phyloP scores from a whole-genome alignment of 2,888 invertebrate species.

The Melanophora roralis region DNA sequence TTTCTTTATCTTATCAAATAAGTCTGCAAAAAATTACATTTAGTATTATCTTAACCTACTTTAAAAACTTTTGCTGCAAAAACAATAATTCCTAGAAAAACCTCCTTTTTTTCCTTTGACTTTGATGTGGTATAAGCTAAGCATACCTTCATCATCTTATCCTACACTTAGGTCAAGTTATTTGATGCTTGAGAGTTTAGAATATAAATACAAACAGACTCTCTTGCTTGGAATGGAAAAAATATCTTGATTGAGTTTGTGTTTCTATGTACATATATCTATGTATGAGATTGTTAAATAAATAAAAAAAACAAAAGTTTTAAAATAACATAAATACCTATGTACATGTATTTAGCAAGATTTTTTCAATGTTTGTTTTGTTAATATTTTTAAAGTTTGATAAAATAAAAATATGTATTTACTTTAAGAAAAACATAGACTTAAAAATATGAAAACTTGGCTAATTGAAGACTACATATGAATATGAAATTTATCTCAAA shows the following conservation, averaged over 20 bases:
- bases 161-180: slow-evolving; percentile 19
- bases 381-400: slow-evolving; percentile 26
- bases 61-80: no score
- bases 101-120: background rate
- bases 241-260: no score
- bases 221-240: no score
- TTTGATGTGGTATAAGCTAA: background rate
- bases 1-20: no score
- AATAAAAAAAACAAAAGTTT: background rate
- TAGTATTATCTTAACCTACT: no score
- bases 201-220: background rate
- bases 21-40: no score
- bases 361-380: slow-evolving; percentile 38
- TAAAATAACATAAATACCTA: slow-evolving; percentile 40
- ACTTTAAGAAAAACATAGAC: background rate
- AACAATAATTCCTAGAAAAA: background rate
- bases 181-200: slow-evolving; percentile 26
- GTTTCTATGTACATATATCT: no score
- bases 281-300: no score
- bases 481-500: no score
- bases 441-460: background rate
- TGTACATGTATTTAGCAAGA: slow-evolving; percentile 41
- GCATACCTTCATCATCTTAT: background rate
- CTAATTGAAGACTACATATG: no score
- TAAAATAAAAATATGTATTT: background rate